Evolutionary conservation across 2,113 vertebrate genomes (phyloP).

Genomic region (Hippocampus abdominalis): DNA sequence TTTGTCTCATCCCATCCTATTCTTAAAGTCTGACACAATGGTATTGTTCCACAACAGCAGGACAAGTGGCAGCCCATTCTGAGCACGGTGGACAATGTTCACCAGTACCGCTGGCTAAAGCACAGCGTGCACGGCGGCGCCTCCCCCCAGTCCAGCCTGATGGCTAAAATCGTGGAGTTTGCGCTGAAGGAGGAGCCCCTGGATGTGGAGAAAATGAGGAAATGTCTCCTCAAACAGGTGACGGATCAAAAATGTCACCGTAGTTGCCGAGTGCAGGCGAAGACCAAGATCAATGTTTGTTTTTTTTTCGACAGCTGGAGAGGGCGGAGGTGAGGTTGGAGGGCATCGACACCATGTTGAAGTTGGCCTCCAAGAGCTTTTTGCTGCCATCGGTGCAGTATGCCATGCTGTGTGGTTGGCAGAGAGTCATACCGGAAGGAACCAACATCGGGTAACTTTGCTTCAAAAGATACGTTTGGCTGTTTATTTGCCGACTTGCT

Average conservation of each 20-base stretch:
- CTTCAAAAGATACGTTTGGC: not conserved
- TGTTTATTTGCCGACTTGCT: not conserved
- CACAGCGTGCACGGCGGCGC: conserved; percentile 84
- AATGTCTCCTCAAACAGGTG: conserved; percentile 97
- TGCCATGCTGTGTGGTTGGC: conserved; percentile 97
- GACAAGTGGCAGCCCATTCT: conserved; percentile 91
- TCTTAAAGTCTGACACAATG: not conserved
- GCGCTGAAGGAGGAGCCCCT: conserved; percentile 94
- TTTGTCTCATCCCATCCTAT: not conserved
- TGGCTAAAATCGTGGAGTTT: conserved; percentile 91
- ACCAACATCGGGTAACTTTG: conserved; percentile 83
- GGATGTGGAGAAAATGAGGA: conserved; percentile 97
- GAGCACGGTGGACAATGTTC: conserved; percentile 85
- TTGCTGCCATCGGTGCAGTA: conserved; percentile 95
- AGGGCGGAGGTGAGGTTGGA: conserved; percentile 95
- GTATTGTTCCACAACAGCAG: conserved; percentile 55
- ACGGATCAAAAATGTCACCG: not conserved
- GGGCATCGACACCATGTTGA: conserved; percentile 95
- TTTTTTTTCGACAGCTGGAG: conserved; percentile 81
- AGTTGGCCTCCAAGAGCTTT: conserved; percentile 87
- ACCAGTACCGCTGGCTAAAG: conserved; percentile 92
- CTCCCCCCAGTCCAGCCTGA: conserved; percentile 87
- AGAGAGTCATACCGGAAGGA: conserved; percentile 92
- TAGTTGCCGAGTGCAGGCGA: not conserved
- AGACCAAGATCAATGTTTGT: not conserved